phyloP scores from a whole-genome alignment of 2,888 invertebrate species.

The Caenorhabditis sp. region DNA sequence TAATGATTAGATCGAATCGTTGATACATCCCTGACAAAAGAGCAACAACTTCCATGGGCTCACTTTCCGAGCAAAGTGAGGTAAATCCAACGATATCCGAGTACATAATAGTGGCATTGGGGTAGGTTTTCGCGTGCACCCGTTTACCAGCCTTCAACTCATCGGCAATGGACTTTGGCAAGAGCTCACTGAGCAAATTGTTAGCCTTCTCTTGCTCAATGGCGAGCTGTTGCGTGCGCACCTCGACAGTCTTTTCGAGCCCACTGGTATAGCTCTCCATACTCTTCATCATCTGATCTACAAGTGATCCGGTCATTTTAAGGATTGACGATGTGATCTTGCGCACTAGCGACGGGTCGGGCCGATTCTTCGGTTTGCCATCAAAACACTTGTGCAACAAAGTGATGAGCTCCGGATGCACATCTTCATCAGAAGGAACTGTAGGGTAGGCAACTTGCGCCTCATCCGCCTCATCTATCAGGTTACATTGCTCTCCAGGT shows the following conservation, averaged over 20 bases:
- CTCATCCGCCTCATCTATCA: not conserved
- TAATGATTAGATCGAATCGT: conserved; percentile 66
- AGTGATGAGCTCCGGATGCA: conserved; percentile 59
- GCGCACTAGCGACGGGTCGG: conserved; percentile 57
- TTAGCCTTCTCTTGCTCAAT: conserved; percentile 59
- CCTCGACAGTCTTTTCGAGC: conserved; percentile 55
- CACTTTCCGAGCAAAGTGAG: conserved; percentile 64
- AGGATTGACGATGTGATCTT: conserved; percentile 68
- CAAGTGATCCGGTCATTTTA: conserved; percentile 68
- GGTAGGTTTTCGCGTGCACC: conserved; percentile 58
- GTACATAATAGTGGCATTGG: conserved; percentile 64
- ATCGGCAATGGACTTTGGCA: conserved; percentile 63
- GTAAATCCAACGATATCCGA: conserved; percentile 71
- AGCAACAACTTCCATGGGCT: conserved; percentile 68
- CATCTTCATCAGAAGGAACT: conserved; percentile 1
- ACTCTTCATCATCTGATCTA: conserved; percentile 68
- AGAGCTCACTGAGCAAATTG: conserved; percentile 58
- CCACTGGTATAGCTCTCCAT: conserved; percentile 63
- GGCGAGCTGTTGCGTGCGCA: conserved; percentile 61
- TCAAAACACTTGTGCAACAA: conserved; percentile 55
- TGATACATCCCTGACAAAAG: conserved; percentile 66
- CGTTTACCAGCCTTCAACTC: conserved; percentile 57
- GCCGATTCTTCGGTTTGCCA: conserved; percentile 41
- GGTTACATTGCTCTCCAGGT: not conserved
- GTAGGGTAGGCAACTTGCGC: not conserved